Evolutionary conservation across 2,888 invertebrate genomes (phyloP).

Genomic region (Liodrosophila aerea): DNA sequence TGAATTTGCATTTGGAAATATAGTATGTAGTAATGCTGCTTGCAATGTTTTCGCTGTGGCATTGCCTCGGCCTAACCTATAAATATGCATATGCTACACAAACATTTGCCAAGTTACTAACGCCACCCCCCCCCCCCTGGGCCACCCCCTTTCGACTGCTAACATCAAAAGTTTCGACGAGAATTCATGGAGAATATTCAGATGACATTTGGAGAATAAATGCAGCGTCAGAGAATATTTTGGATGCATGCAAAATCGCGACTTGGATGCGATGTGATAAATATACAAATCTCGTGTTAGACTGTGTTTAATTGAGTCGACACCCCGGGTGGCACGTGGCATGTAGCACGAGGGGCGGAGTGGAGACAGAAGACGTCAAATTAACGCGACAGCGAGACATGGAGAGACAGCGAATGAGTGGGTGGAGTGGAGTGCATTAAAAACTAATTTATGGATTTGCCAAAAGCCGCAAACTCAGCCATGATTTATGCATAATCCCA

Average conservation of each 20-base stretch:
- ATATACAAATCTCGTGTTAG: slow-evolving; percentile 61
- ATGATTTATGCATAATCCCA: slow-evolving; percentile 58
- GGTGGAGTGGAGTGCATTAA: slow-evolving; percentile 51
- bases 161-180: slow-evolving; percentile 37
- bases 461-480: slow-evolving; percentile 54
- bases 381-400: slow-evolving; percentile 43
- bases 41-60: slow-evolving; percentile 1
- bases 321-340: slow-evolving; percentile 29
- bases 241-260: slow-evolving; percentile 63
- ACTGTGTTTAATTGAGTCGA: slow-evolving; percentile 72
- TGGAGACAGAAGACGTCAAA: slow-evolving; percentile 36
- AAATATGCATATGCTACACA: slow-evolving; percentile 62
- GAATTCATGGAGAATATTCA: slow-evolving; percentile 59
- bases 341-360: neutral
- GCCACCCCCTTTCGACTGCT: neutral
- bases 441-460: slow-evolving; percentile 74
- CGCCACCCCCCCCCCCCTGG: neutral
- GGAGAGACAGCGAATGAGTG: neutral
- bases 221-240: slow-evolving; percentile 61
- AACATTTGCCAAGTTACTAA: slow-evolving; percentile 61
- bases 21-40: slow-evolving; percentile 22
- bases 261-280: slow-evolving; percentile 48
- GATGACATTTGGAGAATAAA: slow-evolving; percentile 70
- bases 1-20: slow-evolving; percentile 23
- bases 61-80: slow-evolving; percentile 53